These are phyloP conservation scores for Tapera naevia DNA, from an alignment of 2,797 vertebrate genomes.

Conservation along the genomic window DNA sequence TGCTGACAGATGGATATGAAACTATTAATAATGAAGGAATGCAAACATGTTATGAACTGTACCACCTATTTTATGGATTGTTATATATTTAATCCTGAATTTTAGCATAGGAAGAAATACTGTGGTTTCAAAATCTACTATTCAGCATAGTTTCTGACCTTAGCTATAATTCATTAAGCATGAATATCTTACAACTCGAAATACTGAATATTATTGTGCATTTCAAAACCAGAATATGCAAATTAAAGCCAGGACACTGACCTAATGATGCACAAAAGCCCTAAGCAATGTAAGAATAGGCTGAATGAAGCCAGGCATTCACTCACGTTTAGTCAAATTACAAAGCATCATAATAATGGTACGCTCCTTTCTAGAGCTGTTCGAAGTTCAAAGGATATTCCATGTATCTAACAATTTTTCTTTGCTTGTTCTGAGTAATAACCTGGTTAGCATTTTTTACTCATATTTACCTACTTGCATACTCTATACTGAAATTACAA, in stretches of 20 bases:
- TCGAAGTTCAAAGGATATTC: background rate
- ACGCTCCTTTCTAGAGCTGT: background rate
- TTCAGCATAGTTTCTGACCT: slow-evolving; percentile 34
- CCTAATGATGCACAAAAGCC: background rate
- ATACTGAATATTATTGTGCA: background rate
- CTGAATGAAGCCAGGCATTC: background rate
- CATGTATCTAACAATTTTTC: background rate
- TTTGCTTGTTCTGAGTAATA: background rate
- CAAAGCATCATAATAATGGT: background rate
- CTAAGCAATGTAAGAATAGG: background rate
- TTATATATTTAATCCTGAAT: background rate
- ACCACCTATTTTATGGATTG: slow-evolving; percentile 9
- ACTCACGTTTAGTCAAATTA: background rate
- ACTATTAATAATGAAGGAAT: slow-evolving; percentile 50
- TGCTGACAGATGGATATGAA: slow-evolving; percentile 22
- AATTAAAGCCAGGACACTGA: slow-evolving; percentile 18
- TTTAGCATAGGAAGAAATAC: slow-evolving; percentile 11
- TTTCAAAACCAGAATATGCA: slow-evolving; percentile 24
- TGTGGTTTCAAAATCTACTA: slow-evolving; percentile 38
- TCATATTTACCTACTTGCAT: background rate
- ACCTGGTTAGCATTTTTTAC: background rate
- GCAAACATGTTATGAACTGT: slow-evolving; percentile 12
- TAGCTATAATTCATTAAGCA: slow-evolving; percentile 22
- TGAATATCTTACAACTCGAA: background rate
- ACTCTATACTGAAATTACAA: background rate